These are phyloP conservation scores for Halichondria panicea DNA, from an alignment of 37 sponge, comb jelly and placozoan genomes.

Conservation along the genomic window DNA sequence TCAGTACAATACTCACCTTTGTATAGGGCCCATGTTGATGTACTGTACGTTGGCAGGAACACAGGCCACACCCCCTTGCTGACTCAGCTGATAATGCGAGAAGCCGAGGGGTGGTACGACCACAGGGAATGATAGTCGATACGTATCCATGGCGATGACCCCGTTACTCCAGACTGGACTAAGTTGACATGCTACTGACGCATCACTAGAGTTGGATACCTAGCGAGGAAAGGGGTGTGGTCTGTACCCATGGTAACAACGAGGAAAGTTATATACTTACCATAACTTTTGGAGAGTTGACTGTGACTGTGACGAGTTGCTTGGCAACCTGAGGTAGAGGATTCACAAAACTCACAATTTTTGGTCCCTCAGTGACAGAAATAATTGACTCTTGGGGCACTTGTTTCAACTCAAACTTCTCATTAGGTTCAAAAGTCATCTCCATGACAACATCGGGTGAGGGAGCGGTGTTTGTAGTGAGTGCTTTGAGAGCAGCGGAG, in stretches of 20 bases:
- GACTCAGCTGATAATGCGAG: constrained; percentile 27
- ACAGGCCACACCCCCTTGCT: neutral
- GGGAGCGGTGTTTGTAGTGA: neutral
- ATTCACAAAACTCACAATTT: constrained; percentile 58
- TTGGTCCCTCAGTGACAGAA: neutral
- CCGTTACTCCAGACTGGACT: constrained; percentile 44
- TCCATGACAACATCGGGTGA: neutral
- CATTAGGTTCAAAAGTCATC: constrained; percentile 5
- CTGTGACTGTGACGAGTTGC: constrained; percentile 50
- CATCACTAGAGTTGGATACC: constrained; percentile 38
- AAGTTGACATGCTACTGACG: constrained; percentile 41
- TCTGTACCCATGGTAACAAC: neutral
- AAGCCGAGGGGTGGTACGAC: constrained; percentile 32
- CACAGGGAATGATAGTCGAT: constrained; percentile 48
- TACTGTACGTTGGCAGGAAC: constrained; percentile 11
- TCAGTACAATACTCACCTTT: neutral
- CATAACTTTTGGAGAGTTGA: constrained; percentile 30
- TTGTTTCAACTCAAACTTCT: too few species aligned
- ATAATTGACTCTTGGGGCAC: too few species aligned
- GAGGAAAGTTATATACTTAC: constrained; percentile 8
- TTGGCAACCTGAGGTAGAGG: constrained; percentile 50
- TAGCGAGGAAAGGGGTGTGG: neutral
- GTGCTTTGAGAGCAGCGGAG: neutral
- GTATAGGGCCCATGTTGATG: constrained; percentile 23
- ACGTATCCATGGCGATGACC: constrained; percentile 1